Evolutionary conservation across 2,888 invertebrate species (phyloP).

Genomic region (Drosophila basisetae): DNA sequence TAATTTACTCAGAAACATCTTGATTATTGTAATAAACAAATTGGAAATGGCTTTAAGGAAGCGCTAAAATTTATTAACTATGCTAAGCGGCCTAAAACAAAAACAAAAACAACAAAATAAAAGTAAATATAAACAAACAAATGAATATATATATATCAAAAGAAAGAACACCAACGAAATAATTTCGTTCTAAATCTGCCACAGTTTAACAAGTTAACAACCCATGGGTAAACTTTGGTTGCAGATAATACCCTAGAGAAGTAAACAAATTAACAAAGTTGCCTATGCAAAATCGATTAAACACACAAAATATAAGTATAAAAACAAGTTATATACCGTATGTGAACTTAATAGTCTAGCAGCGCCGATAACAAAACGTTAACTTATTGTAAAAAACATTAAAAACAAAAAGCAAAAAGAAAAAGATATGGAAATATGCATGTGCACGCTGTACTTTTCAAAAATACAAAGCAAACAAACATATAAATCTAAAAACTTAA

Average conservation of each 20-base stretch:
- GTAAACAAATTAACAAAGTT: slow-evolving; percentile 55
- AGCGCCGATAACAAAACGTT: slow-evolving; percentile 62
- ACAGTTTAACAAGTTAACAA: slow-evolving; percentile 43
- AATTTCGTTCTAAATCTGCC: slow-evolving; percentile 61
- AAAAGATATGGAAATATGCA: slow-evolving; percentile 51
- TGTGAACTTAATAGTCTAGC: slow-evolving; percentile 38
- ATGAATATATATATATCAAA: slow-evolving; percentile 36
- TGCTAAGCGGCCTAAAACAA: slow-evolving; percentile 66
- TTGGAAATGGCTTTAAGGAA: slow-evolving; percentile 61
- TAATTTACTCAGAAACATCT: slow-evolving; percentile 70
- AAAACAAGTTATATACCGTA: slow-evolving; percentile 42
- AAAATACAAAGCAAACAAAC: slow-evolving; percentile 61
- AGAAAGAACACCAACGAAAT: slow-evolving; percentile 46
- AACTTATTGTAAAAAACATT: slow-evolving; percentile 69
- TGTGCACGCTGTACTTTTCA: slow-evolving; percentile 78
- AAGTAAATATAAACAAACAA: slow-evolving; percentile 15
- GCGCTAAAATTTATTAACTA: slow-evolving; percentile 60
- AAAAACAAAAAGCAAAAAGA: slow-evolving; percentile 3
- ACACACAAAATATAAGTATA: slow-evolving; percentile 28
- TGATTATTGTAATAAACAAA: slow-evolving; percentile 69
- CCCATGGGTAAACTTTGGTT: slow-evolving; percentile 35
- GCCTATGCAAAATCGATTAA: slow-evolving; percentile 65
- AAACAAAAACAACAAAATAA: slow-evolving; percentile 30
- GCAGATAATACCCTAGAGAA: slow-evolving; percentile 53
- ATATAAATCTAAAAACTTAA: slow-evolving; percentile 42